Base-by-base conservation (phyloP, 2,888 invertebrate genomes). In the Eulithis testata region DNA sequence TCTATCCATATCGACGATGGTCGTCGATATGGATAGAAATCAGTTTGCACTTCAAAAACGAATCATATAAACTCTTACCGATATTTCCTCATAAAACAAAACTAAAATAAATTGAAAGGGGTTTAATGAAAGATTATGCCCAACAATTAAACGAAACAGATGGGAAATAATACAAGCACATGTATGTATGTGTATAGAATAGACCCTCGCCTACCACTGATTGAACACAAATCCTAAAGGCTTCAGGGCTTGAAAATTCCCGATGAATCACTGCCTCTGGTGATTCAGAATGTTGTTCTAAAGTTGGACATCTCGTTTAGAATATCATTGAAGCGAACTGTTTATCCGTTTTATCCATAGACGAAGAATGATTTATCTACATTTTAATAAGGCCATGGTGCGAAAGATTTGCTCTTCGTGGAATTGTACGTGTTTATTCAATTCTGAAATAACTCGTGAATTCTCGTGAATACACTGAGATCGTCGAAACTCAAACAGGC, bases 241-340 rank as follows among this genome's bases (percentile, higher is more conserved):
- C 45, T 21, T 43, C 7, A 40, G n/a, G 27, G 8, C 21, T 14
- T 43, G 11, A 43, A 43, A 54, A 58, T 12, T 60, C 40, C 53
- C 52, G 60, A 47, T 65, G 60, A 65, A 4, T 65, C 65, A 61
- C 57, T 0, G 14, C 12, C 37, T 31, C 4, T 37, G 21, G 21
- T 59, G 37, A 56, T 50, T 65, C 53, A 37, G 47, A 49, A 21
- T 53, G 43, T 36, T 36, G n/a, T 3, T 7, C 56, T 14, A 11
- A 56, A 61, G 65, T 58, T 61, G 12, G n/a, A 37, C 12, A 54
- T 44, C 47, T 55, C 58, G 62, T 51, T 31, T 54, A 62, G 60
- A 60, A 59, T 12, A 53, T 47, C 59, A 40, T 21, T 12, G 37
- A 31, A 27, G 47, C 52, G 47, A 21, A 49, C 11, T 49, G 49